A percentile compares a stretch with the other conserved stretches of the same genome.
Conservation (phyloP, 2,113 vertebrate species). For the Dendropsophus ebraccatus region DNA sequence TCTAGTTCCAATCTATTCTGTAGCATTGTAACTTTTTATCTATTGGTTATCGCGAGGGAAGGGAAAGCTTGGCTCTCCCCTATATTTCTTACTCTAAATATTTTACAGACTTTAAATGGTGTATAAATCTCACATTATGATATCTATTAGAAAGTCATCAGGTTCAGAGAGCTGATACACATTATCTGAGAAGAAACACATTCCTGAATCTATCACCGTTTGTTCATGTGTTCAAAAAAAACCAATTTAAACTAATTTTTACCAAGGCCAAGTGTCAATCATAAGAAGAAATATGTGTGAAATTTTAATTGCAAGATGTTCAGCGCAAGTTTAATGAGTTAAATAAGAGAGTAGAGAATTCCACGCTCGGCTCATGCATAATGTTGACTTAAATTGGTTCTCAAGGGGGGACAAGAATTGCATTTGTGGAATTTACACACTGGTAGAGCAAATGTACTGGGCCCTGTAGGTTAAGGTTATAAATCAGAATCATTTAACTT, state of each 20-base stretch:
- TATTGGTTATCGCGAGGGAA: neutral
- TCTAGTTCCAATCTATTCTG: neutral
- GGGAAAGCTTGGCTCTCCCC: neutral
- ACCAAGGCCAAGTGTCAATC: conserved; percentile 81
- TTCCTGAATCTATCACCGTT: conserved; percentile 64
- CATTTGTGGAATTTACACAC: conserved; percentile 75
- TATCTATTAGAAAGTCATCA: conserved; percentile 42
- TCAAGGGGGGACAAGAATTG: conserved; percentile 76
- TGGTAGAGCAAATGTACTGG: conserved; percentile 77
- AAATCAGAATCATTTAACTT: conserved; percentile 82
- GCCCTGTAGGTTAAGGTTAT: conserved; percentile 80
- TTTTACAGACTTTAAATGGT: conserved; percentile 24
- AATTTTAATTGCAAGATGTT: conserved; percentile 85
- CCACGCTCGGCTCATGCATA: conserved; percentile 77
- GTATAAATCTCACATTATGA: conserved; percentile 9
- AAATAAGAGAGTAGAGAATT: conserved; percentile 81
- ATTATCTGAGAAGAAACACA: conserved; percentile 67
- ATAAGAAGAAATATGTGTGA: conserved; percentile 76
- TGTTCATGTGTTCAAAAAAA: conserved; percentile 71
- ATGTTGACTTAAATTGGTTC: conserved; percentile 79
- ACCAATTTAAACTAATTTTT: conserved; percentile 72
- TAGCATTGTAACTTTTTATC: too few relatives aligned
- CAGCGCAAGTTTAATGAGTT: conserved; percentile 79
- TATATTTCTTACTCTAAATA: neutral
- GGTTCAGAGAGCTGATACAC: conserved; percentile 33